These are phyloP conservation scores for Acleris holmiana DNA, from an alignment of 2,888 invertebrate genomes.

Conservation along the genomic window DNA sequence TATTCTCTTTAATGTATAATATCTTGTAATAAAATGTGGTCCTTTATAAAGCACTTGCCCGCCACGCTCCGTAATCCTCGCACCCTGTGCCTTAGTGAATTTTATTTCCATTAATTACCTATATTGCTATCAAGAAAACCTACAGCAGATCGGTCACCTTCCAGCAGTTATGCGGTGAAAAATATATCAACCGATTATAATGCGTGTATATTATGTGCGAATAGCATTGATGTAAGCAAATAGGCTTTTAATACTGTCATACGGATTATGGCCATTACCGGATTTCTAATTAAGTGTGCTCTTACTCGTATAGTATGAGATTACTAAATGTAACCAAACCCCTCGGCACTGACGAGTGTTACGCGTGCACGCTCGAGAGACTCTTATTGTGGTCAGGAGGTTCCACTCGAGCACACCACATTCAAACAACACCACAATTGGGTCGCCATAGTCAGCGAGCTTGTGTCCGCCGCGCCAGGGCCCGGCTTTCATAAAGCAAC, in stretches of 20 bases:
- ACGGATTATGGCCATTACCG: conserved; percentile 16
- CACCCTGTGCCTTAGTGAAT: conserved; percentile 6
- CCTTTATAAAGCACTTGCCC: conserved; percentile 67
- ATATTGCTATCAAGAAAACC: neutral
- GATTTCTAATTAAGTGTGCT: conserved; percentile 18
- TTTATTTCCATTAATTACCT: neutral
- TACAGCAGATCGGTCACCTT: neutral
- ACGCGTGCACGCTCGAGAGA: no score
- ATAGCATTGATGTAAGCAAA: neutral
- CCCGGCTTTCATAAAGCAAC: no score
- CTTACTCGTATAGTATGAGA: conserved; percentile 12
- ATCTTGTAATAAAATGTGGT: conserved; percentile 66
- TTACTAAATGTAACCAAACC: neutral
- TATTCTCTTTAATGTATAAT: conserved; percentile 68
- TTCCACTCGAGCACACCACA: neutral
- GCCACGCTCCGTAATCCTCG: conserved; percentile 24
- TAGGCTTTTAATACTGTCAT: conserved; percentile 21
- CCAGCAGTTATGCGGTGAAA: conserved; percentile 10
- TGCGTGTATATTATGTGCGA: conserved; percentile 16
- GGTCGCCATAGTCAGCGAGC: no score
- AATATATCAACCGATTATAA: conserved; percentile 2
- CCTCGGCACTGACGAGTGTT: neutral
- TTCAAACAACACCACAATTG: no score
- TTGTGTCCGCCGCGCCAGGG: no score
- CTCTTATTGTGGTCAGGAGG: conserved; percentile 1